Percentiles rank a stretch among this genome's conserved stretches.
Evolutionary conservation across 2,797 vertebrate genomes (phyloP).

Genomic region (Notolepis coatsorum): DNA sequence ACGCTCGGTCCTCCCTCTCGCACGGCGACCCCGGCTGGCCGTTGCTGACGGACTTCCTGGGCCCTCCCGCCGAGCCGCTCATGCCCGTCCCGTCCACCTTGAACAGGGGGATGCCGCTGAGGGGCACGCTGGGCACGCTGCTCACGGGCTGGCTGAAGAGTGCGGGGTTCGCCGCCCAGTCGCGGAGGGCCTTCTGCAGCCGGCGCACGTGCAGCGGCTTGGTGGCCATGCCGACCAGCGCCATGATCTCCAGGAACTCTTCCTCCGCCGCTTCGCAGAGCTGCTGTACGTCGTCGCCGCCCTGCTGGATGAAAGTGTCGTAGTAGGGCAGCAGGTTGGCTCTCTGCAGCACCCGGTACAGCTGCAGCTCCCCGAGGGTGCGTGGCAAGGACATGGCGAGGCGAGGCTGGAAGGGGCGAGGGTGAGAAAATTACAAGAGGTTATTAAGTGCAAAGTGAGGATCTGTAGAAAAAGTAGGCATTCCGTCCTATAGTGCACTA

Average conservation of each 20-base stretch:
- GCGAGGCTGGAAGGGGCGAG: too few relatives aligned
- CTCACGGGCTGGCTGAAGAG: slow-evolving; percentile 93
- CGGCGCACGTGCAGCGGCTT: slow-evolving; percentile 97
- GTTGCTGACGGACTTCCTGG: slow-evolving; percentile 88
- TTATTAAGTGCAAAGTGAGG: slow-evolving; percentile 38
- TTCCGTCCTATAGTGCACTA: too few relatives aligned
- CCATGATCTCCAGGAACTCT: slow-evolving; percentile 99
- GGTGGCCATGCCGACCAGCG: slow-evolving; percentile 98
- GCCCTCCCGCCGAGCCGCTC: slow-evolving; percentile 65
- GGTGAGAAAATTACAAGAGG: too few relatives aligned
- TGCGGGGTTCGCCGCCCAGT: slow-evolving; percentile 95
- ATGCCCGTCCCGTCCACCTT: slow-evolving; percentile 85
- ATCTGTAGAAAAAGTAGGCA: too few relatives aligned
- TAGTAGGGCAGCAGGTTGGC: slow-evolving; percentile 98
- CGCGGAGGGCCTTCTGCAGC: slow-evolving; percentile 94
- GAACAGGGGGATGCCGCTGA: slow-evolving; percentile 91
- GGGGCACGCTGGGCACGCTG: slow-evolving; percentile 74
- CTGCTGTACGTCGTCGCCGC: slow-evolving; percentile 97
- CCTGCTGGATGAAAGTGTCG: slow-evolving; percentile 99
- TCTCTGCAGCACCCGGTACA: slow-evolving; percentile 94
- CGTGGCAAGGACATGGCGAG: slow-evolving; percentile 94
- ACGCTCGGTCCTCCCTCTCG: slow-evolving; percentile 80
- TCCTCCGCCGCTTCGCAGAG: slow-evolving; percentile 97
- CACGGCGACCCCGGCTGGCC: slow-evolving; percentile 91
- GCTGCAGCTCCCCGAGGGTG: slow-evolving; percentile 96